A percentile compares a stretch with the other conserved stretches of the same genome.
These are phyloP conservation scores for Hypena proboscidalis DNA, from an alignment of 2,888 invertebrate species.

Conservation along the genomic window DNA sequence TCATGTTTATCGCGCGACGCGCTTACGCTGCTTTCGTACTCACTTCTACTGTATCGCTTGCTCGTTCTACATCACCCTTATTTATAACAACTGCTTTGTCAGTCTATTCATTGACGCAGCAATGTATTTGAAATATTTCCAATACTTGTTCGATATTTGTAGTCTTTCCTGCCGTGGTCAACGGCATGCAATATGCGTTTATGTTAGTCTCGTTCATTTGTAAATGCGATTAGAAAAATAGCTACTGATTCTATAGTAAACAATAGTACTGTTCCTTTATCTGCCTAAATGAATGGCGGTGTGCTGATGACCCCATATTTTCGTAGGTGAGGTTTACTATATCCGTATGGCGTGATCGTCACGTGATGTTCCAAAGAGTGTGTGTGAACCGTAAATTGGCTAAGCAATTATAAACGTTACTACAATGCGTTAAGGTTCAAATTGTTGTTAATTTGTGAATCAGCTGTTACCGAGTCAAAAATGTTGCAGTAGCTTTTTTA, in stretches of 20 bases:
- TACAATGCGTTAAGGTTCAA: constrained; percentile 10
- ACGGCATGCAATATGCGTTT: constrained; percentile 24
- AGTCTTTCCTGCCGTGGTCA: constrained; percentile 7
- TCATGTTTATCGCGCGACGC: constrained; percentile 70
- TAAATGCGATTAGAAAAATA: constrained; percentile 17
- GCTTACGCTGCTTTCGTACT: constrained; percentile 58
- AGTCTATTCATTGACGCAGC: constrained; percentile 10
- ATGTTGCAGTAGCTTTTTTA: not conserved
- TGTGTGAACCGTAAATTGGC: constrained; percentile 3
- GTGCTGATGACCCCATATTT: constrained; percentile 32
- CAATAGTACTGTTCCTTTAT: constrained; percentile 21
- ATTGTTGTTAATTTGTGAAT: constrained; percentile 6
- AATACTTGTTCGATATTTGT: not conserved
- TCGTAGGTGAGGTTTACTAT: constrained; percentile 16
- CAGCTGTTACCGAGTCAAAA: constrained; percentile 27
- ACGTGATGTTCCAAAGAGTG: constrained; percentile 33
- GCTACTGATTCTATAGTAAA: constrained; percentile 4
- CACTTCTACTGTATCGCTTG: constrained; percentile 16
- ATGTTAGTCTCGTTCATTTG: constrained; percentile 30
- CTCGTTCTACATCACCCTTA: constrained; percentile 23
- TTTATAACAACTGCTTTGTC: constrained; percentile 11
- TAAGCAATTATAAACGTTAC: constrained; percentile 26
- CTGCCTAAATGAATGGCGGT: constrained; percentile 25
- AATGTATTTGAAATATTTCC: constrained; percentile 15
- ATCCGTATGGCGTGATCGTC: constrained; percentile 29